Evolutionary conservation across 2,888 invertebrate genomes (phyloP).

Genomic region (Drosophila suboccidentalis): DNA sequence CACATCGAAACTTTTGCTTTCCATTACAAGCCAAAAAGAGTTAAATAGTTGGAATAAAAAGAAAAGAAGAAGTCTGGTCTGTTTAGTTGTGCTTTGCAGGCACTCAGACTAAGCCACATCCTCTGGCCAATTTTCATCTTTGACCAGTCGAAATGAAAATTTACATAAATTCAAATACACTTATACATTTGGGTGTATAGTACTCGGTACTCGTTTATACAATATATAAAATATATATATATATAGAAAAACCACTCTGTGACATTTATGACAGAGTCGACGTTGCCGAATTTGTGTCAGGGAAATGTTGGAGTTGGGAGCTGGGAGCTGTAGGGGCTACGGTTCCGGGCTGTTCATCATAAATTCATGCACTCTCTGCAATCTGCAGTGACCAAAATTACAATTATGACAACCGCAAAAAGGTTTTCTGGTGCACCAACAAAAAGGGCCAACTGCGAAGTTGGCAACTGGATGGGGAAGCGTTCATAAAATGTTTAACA

Average conservation of each 20-base stretch:
- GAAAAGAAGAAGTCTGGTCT: background rate
- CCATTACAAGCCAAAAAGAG: constrained; percentile 37
- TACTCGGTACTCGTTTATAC: background rate
- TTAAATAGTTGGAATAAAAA: constrained; percentile 21
- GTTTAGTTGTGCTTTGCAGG: constrained; percentile 24
- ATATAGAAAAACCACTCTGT: constrained; percentile 34
- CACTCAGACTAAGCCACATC: constrained; percentile 75
- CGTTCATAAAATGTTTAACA: constrained; percentile 79
- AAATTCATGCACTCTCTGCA: constrained; percentile 79
- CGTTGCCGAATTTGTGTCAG: constrained; percentile 68
- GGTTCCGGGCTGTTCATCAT: constrained; percentile 65
- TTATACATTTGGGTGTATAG: constrained; percentile 30
- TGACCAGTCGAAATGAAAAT: constrained; percentile 54
- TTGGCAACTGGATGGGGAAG: constrained; percentile 6
- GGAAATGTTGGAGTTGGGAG: constrained; percentile 3
- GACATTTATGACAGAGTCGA: constrained; percentile 60
- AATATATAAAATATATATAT: constrained; percentile 10
- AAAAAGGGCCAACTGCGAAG: constrained; percentile 45
- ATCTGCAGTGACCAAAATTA: constrained; percentile 79
- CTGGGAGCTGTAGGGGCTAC: constrained; percentile 8
- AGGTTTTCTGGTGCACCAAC: constrained; percentile 79
- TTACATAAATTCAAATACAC: constrained; percentile 64
- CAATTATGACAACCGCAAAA: constrained; percentile 82
- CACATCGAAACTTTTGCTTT: constrained; percentile 71
- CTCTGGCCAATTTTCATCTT: constrained; percentile 48